Evolutionary conservation across 35 echinoderm and acorn worm species (phyloP).

Genomic region (Patiria miniata): DNA sequence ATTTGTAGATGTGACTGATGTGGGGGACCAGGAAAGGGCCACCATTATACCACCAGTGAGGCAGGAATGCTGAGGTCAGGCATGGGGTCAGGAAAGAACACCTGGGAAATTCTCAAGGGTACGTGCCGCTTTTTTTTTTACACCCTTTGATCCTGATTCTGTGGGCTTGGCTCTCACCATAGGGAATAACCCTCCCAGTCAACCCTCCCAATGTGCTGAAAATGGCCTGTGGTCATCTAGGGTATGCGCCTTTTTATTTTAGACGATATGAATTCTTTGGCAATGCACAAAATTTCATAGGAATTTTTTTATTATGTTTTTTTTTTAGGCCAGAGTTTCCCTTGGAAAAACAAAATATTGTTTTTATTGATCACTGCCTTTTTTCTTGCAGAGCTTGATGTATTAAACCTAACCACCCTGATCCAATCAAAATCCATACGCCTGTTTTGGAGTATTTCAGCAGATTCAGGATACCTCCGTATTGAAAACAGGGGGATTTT

Average conservation of each 20-base stretch:
- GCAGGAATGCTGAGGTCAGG: conserved; percentile 4
- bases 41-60: conserved; percentile 8
- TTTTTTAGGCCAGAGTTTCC: no score
- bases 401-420: no score
- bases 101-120: conserved; percentile 24
- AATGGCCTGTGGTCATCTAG: not conserved
- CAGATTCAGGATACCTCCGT: no score
- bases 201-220: not conserved
- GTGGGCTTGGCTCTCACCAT: not conserved
- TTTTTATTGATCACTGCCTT: no score
- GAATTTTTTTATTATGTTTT: no score
- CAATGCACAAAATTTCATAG: no score
- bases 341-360: no score
- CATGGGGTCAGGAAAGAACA: not conserved
- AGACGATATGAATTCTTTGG: no score
- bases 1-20: not conserved
- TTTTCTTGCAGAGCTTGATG: no score
- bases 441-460: no score
- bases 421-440: no score
- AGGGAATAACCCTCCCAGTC: not conserved
- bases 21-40: not conserved
- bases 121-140: not conserved
- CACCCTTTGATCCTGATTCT: not conserved
- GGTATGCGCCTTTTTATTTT: not conserved
- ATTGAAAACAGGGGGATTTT: no score